Evolutionary conservation across 2,113 vertebrate species (phyloP).

Genomic region (Hippocampus zosterae): DNA sequence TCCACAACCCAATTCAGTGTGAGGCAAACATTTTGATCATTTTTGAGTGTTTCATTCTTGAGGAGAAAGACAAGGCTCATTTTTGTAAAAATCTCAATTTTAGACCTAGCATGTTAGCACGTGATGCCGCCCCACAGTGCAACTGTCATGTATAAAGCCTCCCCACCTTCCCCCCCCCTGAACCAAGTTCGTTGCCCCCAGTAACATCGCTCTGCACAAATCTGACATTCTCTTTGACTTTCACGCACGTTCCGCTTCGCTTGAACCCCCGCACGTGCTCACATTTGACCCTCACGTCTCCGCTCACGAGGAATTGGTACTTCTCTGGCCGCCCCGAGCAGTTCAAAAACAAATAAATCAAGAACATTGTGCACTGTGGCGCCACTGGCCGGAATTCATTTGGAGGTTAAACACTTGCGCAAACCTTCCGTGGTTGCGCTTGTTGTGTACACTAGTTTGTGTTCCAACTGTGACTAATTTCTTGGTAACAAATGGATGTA

Average conservation of each 20-base stretch:
- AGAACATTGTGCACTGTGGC: not conserved
- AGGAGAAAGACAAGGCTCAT: not conserved
- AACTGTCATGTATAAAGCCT: not conserved
- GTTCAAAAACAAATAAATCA: not conserved
- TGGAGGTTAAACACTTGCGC: conserved; percentile 10
- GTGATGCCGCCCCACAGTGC: no score
- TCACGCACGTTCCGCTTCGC: not conserved
- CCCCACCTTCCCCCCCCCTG: no score
- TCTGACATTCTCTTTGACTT: not conserved
- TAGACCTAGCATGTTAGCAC: no score
- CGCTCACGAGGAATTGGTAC: not conserved
- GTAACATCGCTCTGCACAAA: not conserved
- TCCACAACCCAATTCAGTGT: no score
- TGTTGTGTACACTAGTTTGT: conserved; percentile 8
- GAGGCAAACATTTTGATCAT: no score
- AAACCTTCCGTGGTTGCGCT: conserved; percentile 15
- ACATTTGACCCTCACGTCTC: not conserved
- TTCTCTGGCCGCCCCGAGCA: conserved; percentile 1
- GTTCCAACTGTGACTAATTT: not conserved
- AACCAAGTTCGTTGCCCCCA: not conserved
- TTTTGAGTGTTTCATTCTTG: no score
- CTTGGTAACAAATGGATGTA: not conserved
- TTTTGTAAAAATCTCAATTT: no score
- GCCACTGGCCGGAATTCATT: not conserved
- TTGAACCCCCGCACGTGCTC: not conserved